Percentiles rank a stretch among this genome's conserved stretches.
phyloP scores from a whole-genome alignment of 35 echinoderm and acorn worm genomes.

The Amphiura filiformis region DNA sequence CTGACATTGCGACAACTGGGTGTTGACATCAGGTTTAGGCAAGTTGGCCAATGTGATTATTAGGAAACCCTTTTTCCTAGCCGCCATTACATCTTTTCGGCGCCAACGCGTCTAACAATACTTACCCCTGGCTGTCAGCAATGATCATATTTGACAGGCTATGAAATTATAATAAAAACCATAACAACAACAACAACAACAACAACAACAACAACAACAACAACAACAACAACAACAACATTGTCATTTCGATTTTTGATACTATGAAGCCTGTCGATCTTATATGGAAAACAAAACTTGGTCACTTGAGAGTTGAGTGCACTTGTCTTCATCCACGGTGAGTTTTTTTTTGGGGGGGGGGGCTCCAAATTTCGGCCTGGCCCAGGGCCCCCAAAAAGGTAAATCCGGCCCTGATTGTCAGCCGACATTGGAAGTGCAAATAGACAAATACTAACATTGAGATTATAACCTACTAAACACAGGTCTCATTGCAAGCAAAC shows the following conservation, averaged over 20 bases:
- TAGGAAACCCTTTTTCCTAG: neutral
- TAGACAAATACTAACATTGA: too few relatives aligned
- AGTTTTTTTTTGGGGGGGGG: too few relatives aligned
- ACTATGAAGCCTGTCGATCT: neutral
- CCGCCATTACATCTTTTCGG: neutral
- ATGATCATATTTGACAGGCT: neutral
- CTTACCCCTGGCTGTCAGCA: neutral
- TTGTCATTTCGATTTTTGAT: neutral
- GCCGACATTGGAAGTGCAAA: too few relatives aligned
- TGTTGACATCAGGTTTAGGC: neutral
- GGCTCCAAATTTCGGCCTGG: too few relatives aligned
- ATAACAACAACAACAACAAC: neutral
- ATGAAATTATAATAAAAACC: conserved; percentile 12
- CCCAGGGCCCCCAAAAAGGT: too few relatives aligned
- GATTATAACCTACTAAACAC: too few relatives aligned
- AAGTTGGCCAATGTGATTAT: neutral
- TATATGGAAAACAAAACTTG: neutral
- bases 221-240: neutral
- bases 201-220: neutral
- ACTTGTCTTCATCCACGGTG: too few relatives aligned
- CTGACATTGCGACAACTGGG: neutral
- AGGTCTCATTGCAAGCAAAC: too few relatives aligned
- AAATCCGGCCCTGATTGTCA: too few relatives aligned
- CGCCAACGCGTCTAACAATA: neutral
- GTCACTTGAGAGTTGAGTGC: neutral